Evolutionary conservation across 35 echinoderm and acorn worm species (phyloP), one percentile per base, ranked within the genome.

Genomic region (Ophiothrix spiculata): DNA sequence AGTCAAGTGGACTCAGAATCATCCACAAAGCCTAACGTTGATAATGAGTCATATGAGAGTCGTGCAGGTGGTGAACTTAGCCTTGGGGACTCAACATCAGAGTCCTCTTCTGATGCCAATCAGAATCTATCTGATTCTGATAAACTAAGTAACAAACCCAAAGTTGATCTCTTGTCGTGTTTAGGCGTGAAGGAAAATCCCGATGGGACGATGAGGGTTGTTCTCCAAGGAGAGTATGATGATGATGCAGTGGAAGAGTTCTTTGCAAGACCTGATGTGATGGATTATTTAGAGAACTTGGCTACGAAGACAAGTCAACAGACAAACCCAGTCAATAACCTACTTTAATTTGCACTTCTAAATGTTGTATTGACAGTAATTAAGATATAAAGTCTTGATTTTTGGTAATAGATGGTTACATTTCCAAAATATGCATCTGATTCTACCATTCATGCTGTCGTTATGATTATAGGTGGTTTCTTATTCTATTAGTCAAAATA

Each of bases 181-280:
- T 69, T 69, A 69, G 60, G 60, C 29, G 60, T 69, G 8, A 69
- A 69, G 29, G 60, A 69, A 25, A 69, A 69, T 28, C 60, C 60
- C 3, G 60, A 69, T 69, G 60, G 60, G 60, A 69, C 60, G 29
- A 69, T 69, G 60, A 69, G 60, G 60, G 60, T 69, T 69, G 60
- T 69, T 2, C 60, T 69, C 16, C 60, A 69, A 25, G 60, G 60
- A 25, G 60, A 69, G 60, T 69, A 69, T 25, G 60, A 69, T 69
- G 60, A 69, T 69, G 60, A 69, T 6, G 60, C 60, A 25, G 60
- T 69, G 60, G 60, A 69, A 69, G 60, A 69, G 60, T 69, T 69
- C 60, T 69, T 69, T 69, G 60, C 60, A 4, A 69, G 60, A n/a
- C 60, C 60, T 25, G 60, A 69, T 15, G 60, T 69, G 3, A 69